A percentile compares a stretch with the other conserved stretches of the same genome.
Conservation (phyloP, 2,888 invertebrate species). For the Habrosyne pyritoides region DNA sequence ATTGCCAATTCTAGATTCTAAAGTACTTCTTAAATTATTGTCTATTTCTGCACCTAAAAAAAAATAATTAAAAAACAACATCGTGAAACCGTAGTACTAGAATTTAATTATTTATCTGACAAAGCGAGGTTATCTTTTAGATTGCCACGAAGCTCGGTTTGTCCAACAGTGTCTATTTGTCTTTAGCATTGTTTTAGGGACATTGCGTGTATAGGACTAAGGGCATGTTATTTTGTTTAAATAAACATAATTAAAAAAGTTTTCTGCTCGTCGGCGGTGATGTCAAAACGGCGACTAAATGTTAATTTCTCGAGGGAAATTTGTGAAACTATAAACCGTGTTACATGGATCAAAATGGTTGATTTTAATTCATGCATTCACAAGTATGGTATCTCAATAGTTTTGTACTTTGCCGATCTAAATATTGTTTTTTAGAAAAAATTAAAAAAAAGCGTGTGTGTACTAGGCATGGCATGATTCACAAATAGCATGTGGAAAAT, state of each 20-base stretch:
- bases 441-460: too few species aligned
- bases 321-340: not conserved
- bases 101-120: not conserved
- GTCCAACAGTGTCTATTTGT: not conserved
- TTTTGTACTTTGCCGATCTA: too few species aligned
- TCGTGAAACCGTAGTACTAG: not conserved
- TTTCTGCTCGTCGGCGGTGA: not conserved
- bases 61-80: not conserved
- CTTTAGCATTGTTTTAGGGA: not conserved
- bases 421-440: too few species aligned
- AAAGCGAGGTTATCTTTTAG: not conserved
- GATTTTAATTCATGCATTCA: not conserved
- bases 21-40: too few species aligned
- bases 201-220: not conserved
- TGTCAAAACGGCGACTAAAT: not conserved
- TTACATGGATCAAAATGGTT: not conserved
- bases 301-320: not conserved
- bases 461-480: too few species aligned
- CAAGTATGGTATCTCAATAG: too few species aligned
- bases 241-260: not conserved
- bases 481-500: too few species aligned
- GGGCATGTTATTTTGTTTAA: not conserved
- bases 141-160: conserved; percentile 1
- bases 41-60: too few species aligned
- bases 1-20: too few species aligned